A percentile compares a stretch with the other conserved stretches of the same genome.
Conservation (phyloP, 2,797 vertebrate genomes). For the Arvicola amphibius region DNA sequence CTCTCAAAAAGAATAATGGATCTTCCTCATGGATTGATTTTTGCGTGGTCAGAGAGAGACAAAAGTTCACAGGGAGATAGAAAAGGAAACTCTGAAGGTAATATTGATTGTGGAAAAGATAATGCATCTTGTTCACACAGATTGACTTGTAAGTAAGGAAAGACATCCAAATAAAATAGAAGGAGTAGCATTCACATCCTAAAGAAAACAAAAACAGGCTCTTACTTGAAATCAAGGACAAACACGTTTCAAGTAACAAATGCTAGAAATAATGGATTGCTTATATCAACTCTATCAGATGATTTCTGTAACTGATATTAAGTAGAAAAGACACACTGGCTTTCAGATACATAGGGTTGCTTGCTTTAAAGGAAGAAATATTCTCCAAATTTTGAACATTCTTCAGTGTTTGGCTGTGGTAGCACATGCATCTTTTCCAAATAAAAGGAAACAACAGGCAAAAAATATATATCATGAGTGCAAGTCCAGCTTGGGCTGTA, state of each 20-base stretch:
- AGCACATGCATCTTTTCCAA: neutral
- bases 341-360: neutral
- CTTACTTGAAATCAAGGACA: neutral
- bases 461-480: too few relatives aligned
- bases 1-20: neutral
- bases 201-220: neutral
- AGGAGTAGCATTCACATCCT: neutral
- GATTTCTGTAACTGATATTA: neutral
- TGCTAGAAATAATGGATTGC: neutral
- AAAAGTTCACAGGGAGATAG: neutral
- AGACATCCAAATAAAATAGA: neutral
- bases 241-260: neutral
- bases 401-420: neutral
- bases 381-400: neutral
- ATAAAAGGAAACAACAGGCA: neutral
- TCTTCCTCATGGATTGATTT: conserved; percentile 20
- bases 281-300: neutral
- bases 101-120: conserved; percentile 15
- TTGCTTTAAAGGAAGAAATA: conserved; percentile 12
- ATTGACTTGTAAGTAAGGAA: neutral
- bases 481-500: neutral
- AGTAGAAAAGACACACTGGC: neutral
- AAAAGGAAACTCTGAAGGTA: neutral
- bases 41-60: neutral
- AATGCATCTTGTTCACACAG: conserved; percentile 44